Percentiles rank a stretch among this genome's conserved stretches.
phyloP scores from a whole-genome alignment of 2,888 invertebrate genomes.

The Aleiodes leptofemur region DNA sequence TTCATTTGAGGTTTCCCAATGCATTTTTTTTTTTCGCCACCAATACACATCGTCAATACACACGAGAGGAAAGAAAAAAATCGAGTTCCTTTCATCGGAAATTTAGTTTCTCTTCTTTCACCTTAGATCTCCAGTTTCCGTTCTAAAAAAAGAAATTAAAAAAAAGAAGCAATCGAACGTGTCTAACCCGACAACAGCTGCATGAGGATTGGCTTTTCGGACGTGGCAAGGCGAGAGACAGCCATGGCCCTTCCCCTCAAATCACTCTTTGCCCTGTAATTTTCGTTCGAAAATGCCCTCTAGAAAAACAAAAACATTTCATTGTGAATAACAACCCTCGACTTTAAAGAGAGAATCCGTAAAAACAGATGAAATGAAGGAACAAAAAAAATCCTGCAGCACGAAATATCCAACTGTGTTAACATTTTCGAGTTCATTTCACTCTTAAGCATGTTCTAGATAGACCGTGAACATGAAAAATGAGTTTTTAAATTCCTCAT shows the following conservation, averaged over 20 bases:
- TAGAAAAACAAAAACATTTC: constrained; percentile 37
- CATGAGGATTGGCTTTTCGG: constrained; percentile 28
- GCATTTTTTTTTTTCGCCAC: too few species aligned
- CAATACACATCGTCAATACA: not conserved
- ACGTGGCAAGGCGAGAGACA: constrained; percentile 6
- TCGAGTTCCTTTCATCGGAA: not conserved
- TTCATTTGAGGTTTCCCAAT: too few species aligned
- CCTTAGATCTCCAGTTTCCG: constrained; percentile 39
- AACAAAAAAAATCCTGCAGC: not conserved
- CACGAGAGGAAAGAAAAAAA: not conserved
- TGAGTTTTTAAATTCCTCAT: too few species aligned
- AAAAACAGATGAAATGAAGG: not conserved
- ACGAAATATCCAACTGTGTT: not conserved
- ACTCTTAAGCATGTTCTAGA: too few species aligned
- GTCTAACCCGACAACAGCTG: constrained; percentile 43
- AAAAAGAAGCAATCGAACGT: constrained; percentile 39
- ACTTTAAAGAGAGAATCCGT: not conserved
- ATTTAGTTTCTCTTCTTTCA: not conserved
- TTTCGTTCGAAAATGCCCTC: constrained; percentile 42
- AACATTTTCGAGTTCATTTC: constrained; percentile 21
- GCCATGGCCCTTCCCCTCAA: constrained; percentile 46
- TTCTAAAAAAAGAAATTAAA: constrained; percentile 18
- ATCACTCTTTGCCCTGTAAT: constrained; percentile 55
- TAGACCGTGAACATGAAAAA: too few species aligned
- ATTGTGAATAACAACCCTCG: not conserved